Base-by-base conservation (phyloP, 1,140 invertebrate genomes). In the Leucophenga varia region DNA sequence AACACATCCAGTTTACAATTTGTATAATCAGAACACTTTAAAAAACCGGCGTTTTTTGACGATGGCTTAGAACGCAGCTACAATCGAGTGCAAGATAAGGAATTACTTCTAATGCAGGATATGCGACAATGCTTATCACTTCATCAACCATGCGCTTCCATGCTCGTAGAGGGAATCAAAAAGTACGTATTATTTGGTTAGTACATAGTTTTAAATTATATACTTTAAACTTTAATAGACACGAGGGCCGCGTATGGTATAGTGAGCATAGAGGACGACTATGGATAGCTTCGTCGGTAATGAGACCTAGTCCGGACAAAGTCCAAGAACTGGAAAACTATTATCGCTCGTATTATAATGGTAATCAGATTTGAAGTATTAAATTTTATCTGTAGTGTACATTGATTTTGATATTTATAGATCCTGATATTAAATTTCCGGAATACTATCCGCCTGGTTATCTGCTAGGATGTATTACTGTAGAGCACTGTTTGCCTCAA, bases 171-270 rank as follows among this genome's bases (percentile, higher is more conserved):
- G 17, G 95, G 94, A 40, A 96, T 97, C 48, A 98, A 97, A 82
- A 82, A 81, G 92, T n/a, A n/a, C n/a, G n/a, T n/a, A n/a, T n/a
- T n/a, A n/a, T n/a, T n/a, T n/a, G n/a, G n/a, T n/a, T n/a, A n/a
- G n/a, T n/a, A n/a, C n/a, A n/a, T n/a, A n/a, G n/a, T n/a, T n/a
- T n/a, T n/a, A n/a, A n/a, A n/a, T n/a, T n/a, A n/a, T n/a, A n/a
- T n/a, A n/a, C n/a, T n/a, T n/a, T n/a, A n/a, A n/a, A n/a, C n/a
- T n/a, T n/a, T n/a, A n/a, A n/a, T n/a, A n/a, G n/a, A n/a, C 91
- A 96, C 76, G 95, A 97, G 82, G 95, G 95, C 28, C 81, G 95
- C 54, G 87, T 83, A 14, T 98, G 95, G 95, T 97, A 95, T 65
- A 89, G 89, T 1, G 78, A 87, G 35, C 91, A 97, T 75, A 81